phyloP scores from a whole-genome alignment of 2,113 vertebrate genomes.

The Azemiops feae region DNA sequence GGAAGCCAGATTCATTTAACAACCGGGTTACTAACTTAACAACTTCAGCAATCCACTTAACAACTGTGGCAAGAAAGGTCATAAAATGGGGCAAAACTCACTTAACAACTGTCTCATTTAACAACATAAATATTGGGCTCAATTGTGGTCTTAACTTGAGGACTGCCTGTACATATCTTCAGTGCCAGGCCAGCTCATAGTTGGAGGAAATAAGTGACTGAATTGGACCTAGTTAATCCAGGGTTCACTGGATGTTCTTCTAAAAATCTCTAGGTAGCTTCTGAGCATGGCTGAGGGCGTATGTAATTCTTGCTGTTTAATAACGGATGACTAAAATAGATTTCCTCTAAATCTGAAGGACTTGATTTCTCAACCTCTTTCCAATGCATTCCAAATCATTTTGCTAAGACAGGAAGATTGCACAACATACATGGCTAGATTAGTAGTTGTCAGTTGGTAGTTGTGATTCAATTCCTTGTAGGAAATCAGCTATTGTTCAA shows the following conservation, averaged over 20 bases:
- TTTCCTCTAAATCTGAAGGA: background rate
- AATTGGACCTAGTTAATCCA: background rate
- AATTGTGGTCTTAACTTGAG: background rate
- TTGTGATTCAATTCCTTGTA: background rate
- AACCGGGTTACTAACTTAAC: no score
- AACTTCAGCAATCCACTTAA: background rate
- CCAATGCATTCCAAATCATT: background rate
- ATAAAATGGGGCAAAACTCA: background rate
- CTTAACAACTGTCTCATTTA: background rate
- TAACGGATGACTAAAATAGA: background rate
- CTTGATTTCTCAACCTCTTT: background rate
- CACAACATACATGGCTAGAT: background rate
- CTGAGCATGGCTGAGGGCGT: background rate
- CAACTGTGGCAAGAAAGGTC: background rate
- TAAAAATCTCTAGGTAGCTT: background rate
- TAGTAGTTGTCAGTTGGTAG: background rate
- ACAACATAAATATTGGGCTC: background rate
- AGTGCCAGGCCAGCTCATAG: background rate
- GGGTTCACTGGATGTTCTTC: background rate
- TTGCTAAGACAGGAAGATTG: background rate
- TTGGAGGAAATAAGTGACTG: background rate
- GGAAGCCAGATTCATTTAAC: no score
- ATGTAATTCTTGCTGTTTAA: background rate
- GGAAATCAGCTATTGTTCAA: background rate
- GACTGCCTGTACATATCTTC: background rate